These are phyloP conservation scores for Pachyrhynchus sulphureomaculatus DNA, from an alignment of 1,140 invertebrate genomes.

Conservation along the genomic window DNA sequence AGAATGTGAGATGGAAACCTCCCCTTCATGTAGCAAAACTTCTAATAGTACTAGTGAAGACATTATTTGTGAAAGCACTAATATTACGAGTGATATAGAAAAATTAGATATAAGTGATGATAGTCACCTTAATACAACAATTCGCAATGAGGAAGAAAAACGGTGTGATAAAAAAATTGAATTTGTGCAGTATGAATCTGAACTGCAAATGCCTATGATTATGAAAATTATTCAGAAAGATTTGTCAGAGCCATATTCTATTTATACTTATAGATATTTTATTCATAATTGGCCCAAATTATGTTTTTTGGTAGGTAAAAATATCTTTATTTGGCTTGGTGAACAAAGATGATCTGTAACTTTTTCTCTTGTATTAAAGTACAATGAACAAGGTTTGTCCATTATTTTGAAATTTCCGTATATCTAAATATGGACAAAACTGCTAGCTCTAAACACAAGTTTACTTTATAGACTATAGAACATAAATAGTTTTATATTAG, in stretches of 20 bases:
- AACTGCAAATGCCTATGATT: slow-evolving; percentile 92
- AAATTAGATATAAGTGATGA: slow-evolving; percentile 17
- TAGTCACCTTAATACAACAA: not conserved
- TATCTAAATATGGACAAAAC: too few relatives aligned
- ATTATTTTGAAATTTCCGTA: too few relatives aligned
- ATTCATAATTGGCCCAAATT: slow-evolving; percentile 99
- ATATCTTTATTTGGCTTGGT: not conserved
- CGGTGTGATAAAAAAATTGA: slow-evolving; percentile 35
- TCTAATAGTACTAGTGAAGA: slow-evolving; percentile 1
- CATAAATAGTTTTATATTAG: too few relatives aligned
- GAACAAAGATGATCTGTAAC: not conserved
- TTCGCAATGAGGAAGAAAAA: not conserved
- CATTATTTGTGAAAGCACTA: not conserved
- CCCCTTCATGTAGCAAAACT: slow-evolving; percentile 23
- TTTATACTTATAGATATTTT: slow-evolving; percentile 99
- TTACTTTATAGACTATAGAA: too few relatives aligned
- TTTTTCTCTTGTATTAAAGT: not conserved
- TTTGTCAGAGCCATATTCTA: slow-evolving; percentile 98
- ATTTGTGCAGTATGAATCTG: slow-evolving; percentile 82
- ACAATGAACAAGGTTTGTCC: too few relatives aligned
- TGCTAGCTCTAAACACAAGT: too few relatives aligned
- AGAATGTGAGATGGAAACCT: slow-evolving; percentile 5
- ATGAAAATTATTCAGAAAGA: slow-evolving; percentile 99
- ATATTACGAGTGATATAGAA: slow-evolving; percentile 14
- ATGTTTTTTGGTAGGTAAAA: slow-evolving; percentile 84